Percentiles rank a stretch among this genome's conserved stretches.
Evolutionary conservation across 2,113 vertebrate genomes (phyloP).

Genomic region (Plecturocebus donacophilus): DNA sequence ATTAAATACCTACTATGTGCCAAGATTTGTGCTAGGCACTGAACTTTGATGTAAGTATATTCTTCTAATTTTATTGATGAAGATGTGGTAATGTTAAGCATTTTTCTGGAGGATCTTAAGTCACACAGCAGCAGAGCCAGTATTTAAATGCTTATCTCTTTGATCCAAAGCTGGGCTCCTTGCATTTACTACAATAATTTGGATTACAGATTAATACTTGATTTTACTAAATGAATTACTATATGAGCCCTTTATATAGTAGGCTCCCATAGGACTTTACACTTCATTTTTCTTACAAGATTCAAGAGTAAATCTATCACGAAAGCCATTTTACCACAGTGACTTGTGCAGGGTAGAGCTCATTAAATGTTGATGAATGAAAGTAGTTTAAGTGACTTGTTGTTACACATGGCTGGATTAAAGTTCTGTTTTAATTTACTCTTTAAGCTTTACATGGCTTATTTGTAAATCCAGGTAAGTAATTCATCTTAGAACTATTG

Average conservation of each 20-base stretch:
- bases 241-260: background rate
- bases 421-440: background rate
- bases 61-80: background rate
- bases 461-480: background rate
- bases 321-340: background rate
- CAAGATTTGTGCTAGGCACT: background rate
- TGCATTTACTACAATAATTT: background rate
- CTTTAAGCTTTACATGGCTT: background rate
- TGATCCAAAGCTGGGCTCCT: background rate
- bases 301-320: slow-evolving; percentile 5
- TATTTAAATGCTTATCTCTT: background rate
- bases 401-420: background rate
- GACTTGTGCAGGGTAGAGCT: background rate
- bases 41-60: background rate
- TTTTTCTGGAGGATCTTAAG: background rate
- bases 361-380: background rate
- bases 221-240: background rate
- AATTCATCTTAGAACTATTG: background rate
- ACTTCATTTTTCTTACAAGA: background rate
- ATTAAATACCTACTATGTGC: background rate
- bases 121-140: background rate
- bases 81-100: background rate
- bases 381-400: background rate
- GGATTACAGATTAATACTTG: background rate
- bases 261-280: background rate